Base-by-base conservation (phyloP, 2,888 invertebrate genomes). In the Tillus elongatus region DNA sequence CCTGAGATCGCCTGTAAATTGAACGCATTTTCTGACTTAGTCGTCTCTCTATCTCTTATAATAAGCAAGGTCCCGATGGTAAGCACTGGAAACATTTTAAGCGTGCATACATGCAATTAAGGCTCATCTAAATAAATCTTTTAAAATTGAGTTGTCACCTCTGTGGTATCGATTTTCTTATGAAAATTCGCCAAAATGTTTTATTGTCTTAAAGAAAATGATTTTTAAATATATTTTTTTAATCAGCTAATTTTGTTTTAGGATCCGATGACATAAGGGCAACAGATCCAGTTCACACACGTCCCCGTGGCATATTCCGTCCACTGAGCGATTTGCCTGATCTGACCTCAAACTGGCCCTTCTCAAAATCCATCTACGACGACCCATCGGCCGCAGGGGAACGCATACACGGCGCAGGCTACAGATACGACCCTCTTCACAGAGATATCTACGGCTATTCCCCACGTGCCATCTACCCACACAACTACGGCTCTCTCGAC, bases 261-360 rank as follows among this genome's bases (percentile, higher is more conserved):
- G 89, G 89, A 71, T 88, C 89, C 62, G 87, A 90, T 70, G 89
- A 90, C 72, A 82, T 89, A 72, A 82, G 86, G 66, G 89, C 89
- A 53, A 85, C 85, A 62, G 89, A 89, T 59, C 55, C 57, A 36
- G 67, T 68, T 53, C 65, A 71, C 54, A 65, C 70, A 57, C 73
- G 82, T 63, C 82, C 84, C 61, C 77, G 76, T 67, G 71, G 79
- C 40, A 76, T 61, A 56, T 71, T 63, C 59, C 71, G 70, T 54
- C 72, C 73, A 48, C 60, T 79, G 68, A 81, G 82, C 70, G 81
- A 83, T 57, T 79, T 77, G 68, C 84, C 85, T 52, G 80, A 84
- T 61, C 72, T 82, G 56, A 66, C 67, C 53, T 68, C 76, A 64
- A 71, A 76, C 59, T 87, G 82, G 76, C 82, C 82, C 15, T 80